Evolutionary conservation across 2,113 vertebrate species (phyloP).

Genomic region (Aphyosemion australe): DNA sequence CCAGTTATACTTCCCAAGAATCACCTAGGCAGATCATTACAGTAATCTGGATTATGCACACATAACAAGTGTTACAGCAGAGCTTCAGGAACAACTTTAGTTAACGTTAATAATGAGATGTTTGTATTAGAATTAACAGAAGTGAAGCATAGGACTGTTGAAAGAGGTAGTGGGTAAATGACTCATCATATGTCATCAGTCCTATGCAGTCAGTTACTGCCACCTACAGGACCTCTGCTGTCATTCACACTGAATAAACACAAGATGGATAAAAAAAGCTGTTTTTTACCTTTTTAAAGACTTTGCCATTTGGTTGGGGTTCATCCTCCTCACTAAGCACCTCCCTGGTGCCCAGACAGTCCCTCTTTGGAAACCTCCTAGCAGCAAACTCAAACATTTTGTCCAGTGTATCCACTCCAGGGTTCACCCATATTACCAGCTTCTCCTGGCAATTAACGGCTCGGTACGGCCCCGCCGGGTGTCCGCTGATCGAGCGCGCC

Average conservation of each 20-base stretch:
- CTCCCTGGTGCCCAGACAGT: constrained; percentile 93
- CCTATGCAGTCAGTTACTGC: constrained; percentile 25
- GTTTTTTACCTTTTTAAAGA: constrained; percentile 94
- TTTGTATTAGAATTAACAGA: constrained; percentile 11
- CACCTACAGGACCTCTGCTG: constrained; percentile 47
- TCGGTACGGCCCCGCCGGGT: constrained; percentile 86
- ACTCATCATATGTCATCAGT: neutral
- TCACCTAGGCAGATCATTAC: constrained; percentile 81
- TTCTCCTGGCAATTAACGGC: constrained; percentile 84
- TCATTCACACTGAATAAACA: constrained; percentile 2
- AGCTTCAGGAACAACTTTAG: neutral
- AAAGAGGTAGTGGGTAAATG: neutral
- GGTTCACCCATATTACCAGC: constrained; percentile 85
- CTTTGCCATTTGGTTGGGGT: constrained; percentile 92
- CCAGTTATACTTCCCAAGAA: constrained; percentile 95
- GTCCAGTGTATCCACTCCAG: constrained; percentile 89
- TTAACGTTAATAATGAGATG: neutral
- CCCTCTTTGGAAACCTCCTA: constrained; percentile 82
- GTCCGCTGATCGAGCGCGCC: constrained; percentile 82
- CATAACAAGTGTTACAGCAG: neutral
- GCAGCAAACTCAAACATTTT: constrained; percentile 91
- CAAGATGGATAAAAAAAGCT: neutral
- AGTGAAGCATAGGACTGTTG: neutral
- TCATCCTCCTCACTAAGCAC: constrained; percentile 96
- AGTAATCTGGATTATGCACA: neutral